Conservation (phyloP, 2,888 invertebrate genomes). For the Allacma fusca region DNA sequence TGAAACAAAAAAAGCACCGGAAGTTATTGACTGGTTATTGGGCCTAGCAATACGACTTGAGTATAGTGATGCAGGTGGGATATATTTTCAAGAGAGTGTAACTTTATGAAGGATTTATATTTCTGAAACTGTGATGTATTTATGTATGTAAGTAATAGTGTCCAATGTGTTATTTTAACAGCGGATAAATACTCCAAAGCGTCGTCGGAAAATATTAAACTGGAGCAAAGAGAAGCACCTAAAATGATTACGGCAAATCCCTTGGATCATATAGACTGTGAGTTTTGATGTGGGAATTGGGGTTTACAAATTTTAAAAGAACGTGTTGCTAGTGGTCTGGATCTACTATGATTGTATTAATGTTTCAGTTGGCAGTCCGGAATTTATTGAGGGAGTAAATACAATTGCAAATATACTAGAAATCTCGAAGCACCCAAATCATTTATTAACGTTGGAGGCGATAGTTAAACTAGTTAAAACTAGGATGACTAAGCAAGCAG, state of each 20-base stretch:
- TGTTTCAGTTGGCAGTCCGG: slow-evolving; percentile 77
- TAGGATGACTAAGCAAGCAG: slow-evolving; percentile 70
- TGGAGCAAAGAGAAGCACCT: slow-evolving; percentile 71
- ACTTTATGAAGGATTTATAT: not conserved
- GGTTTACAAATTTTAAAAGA: no score
- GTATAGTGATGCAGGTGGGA: slow-evolving; percentile 82
- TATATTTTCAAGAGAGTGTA: slow-evolving; percentile 51
- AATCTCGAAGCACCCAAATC: slow-evolving; percentile 81
- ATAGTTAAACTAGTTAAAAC: slow-evolving; percentile 71
- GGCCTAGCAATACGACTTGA: slow-evolving; percentile 84
- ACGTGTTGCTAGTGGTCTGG: no score
- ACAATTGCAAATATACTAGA: slow-evolving; percentile 80
- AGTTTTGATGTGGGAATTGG: no score
- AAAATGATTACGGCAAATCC: slow-evolving; percentile 82
- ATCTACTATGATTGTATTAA: not conserved
- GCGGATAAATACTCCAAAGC: slow-evolving; percentile 74
- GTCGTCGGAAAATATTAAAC: slow-evolving; percentile 70
- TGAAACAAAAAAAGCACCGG: slow-evolving; percentile 67
- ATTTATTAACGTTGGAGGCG: slow-evolving; percentile 77
- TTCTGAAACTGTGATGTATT: not conserved
- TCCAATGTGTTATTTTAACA: slow-evolving; percentile 53
- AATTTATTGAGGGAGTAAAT: slow-evolving; percentile 84
- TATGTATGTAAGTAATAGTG: not conserved
- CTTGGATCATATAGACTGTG: slow-evolving; percentile 85
- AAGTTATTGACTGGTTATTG: slow-evolving; percentile 85